Evolutionary conservation across 2,797 vertebrate species (phyloP), one percentile per base, ranked within the genome.

Genomic region (Alfaro cultratus): DNA sequence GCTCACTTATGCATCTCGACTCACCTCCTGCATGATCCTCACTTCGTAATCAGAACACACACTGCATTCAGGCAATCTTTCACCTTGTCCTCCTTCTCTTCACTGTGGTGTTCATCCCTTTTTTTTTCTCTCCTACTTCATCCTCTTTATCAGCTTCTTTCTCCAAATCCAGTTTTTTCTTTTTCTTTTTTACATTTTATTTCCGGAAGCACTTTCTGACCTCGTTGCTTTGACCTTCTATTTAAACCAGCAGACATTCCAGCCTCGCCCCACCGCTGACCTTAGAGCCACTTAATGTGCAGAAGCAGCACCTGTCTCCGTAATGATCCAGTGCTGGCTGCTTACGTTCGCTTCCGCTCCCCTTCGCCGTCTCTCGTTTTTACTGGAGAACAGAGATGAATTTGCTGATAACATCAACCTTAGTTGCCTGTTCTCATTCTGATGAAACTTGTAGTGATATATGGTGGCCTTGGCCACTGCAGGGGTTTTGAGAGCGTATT

Each of bases 381-480:
- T 23, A 53, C 78, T 83, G 84, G 82, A 83, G 86, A 75, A 82
- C 75, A 62, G 80, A 89, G 89, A 90, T 86, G 82, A 91, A 93
- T 88, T 84, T 88, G 88, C 92, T 92, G 88, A 93, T 92, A 90
- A 81, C 81, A 88, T 76, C 82, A 83, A 15, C 57, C 75, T 85
- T 78, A 74, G 75, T 77, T 74, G 77, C 60, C 79, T 71, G 53
- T 83, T 87, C 80, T 76, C 80, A 70, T 84, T 87, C 80, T 79
- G 89, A 88, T 82, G 79, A 89, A 93, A 90, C 87, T 81, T 86
- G 73, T 71, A 67, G 86, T 90, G 88, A 91, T 87, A 80, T 86
- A 87, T 74, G 29, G 29, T 83, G 88, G 88, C 90, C 88, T 92
- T 90, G 88, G 86, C 74, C 76, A 78, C 86, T 89, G 89, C 87